Evolutionary conservation across 2,797 vertebrate genomes (phyloP), one percentile per base, ranked within the genome.

Genomic region (Bovichtus diacanthus): DNA sequence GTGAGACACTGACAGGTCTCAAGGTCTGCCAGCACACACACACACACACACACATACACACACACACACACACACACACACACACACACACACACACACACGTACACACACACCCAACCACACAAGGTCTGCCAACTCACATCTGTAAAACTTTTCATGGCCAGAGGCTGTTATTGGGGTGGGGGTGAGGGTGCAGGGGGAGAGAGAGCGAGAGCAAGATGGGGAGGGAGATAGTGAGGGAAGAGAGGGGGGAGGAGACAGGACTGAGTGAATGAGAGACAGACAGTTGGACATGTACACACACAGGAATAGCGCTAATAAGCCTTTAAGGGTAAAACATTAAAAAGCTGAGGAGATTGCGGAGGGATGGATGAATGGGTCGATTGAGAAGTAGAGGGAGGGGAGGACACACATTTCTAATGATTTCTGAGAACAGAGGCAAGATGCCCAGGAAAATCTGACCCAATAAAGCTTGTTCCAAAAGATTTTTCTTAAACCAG

Each of bases 61-160:
- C 63, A 23, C 13, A 53, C 29, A n/a, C 27, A 54, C 65, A 54
- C 31, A 58, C 50, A 51, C 63, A 18, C 27, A 4, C 70, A 66
- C 36, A 66, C 84, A 67, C 66, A 39, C 82, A 82, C 47, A 51
- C 63, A 23, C 21, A 39, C 67, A 49, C 47, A 18, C 31, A 59
- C 23, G 62, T 68, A 63, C 72, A 70, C 66, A 68, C 16, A 76
- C 64, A 78, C 43, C 58, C 68, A 81, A 54, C 69, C 74, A 86
- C 77, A 85, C 89, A 90, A 88, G 82, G 88, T 88, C 90, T 93
- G 91, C 91, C 91, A 94, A 90, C 86, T 88, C 87, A 92, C 92
- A 92, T 94, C 91, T 93, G 91, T 93, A 92, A 91, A 92, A 93
- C 82, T 92, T 92, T 92, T 92, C 90, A 93, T 92, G 90, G 84